Conservation (phyloP, 1,140 invertebrate species). For the Drosophila carrolli region DNA sequence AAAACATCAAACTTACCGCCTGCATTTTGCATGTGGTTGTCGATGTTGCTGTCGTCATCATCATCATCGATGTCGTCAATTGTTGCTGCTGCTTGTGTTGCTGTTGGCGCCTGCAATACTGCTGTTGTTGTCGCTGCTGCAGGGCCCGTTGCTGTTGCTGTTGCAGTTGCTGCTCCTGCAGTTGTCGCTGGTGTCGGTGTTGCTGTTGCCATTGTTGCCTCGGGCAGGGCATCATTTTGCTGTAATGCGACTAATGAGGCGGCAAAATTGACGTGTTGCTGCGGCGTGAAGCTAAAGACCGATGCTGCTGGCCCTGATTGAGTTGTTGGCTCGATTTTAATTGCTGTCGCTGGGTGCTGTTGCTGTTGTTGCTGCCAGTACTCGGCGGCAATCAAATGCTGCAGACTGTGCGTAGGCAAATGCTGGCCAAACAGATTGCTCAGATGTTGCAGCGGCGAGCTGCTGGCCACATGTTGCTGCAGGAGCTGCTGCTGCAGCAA, state of each 20-base stretch:
- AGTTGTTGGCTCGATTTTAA: slow-evolving; percentile 81
- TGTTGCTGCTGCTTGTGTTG: slow-evolving; percentile 29
- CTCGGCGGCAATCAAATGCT: slow-evolving; percentile 73
- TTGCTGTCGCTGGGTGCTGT: slow-evolving; percentile 47
- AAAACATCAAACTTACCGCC: slow-evolving; percentile 72
- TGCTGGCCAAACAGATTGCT: slow-evolving; percentile 78
- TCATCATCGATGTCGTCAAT: slow-evolving; percentile 39
- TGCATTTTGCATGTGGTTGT: slow-evolving; percentile 72
- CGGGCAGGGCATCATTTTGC: slow-evolving; percentile 70
- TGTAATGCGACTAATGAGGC: slow-evolving; percentile 81
- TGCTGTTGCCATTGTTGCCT: slow-evolving; percentile 50
- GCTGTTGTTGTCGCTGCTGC: slow-evolving; percentile 33
- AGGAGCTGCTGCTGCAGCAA: slow-evolving; percentile 67
- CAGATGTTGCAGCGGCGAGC: slow-evolving; percentile 70
- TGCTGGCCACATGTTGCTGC: slow-evolving; percentile 73
- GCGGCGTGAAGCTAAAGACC: slow-evolving; percentile 70
- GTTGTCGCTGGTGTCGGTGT: slow-evolving; percentile 26
- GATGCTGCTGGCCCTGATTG: slow-evolving; percentile 66
- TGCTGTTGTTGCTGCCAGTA: slow-evolving; percentile 68
- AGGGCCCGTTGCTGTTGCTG: slow-evolving; percentile 19
- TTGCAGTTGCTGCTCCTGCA: slow-evolving; percentile 27
- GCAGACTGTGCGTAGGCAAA: slow-evolving; percentile 75
- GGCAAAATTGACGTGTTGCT: slow-evolving; percentile 80
- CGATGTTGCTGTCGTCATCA: slow-evolving; percentile 36
- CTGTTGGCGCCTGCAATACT: slow-evolving; percentile 56